A percentile compares a stretch with the other conserved stretches of the same genome.
These are phyloP conservation scores for Danio jaintianensis DNA, from an alignment of 2,797 vertebrate species.

Conservation along the genomic window DNA sequence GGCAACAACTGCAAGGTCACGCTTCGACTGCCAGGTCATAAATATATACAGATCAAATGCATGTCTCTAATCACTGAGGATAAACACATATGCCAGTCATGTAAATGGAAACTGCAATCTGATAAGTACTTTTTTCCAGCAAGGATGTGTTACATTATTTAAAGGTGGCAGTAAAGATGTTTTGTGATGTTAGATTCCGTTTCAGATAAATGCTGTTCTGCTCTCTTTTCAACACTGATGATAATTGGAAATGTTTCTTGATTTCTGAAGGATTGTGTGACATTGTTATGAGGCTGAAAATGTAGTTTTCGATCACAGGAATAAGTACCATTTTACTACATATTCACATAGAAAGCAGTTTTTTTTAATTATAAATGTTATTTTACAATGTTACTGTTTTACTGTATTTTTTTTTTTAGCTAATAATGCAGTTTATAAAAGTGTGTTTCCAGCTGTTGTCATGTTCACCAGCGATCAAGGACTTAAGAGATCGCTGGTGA, in stretches of 20 bases:
- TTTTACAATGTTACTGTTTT: no score
- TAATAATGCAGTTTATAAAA: no score
- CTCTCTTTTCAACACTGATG: neutral
- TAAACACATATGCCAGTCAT: neutral
- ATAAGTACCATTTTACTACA: no score
- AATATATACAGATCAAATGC: neutral
- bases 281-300: no score
- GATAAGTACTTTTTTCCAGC: neutral
- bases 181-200: neutral
- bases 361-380: no score
- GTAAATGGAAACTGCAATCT: neutral
- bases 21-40: neutral
- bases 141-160: neutral
- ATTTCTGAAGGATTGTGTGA: neutral
- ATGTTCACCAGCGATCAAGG: no score
- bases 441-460: no score
- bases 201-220: neutral
- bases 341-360: no score
- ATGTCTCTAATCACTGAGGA: neutral
- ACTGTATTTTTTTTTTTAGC: no score
- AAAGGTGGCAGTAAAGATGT: neutral
- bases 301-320: no score
- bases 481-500: no score
- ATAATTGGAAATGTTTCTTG: no score
- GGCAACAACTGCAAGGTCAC: neutral